Evolutionary conservation across 2,113 vertebrate genomes (phyloP).

Genomic region (Aviceda subcristata): DNA sequence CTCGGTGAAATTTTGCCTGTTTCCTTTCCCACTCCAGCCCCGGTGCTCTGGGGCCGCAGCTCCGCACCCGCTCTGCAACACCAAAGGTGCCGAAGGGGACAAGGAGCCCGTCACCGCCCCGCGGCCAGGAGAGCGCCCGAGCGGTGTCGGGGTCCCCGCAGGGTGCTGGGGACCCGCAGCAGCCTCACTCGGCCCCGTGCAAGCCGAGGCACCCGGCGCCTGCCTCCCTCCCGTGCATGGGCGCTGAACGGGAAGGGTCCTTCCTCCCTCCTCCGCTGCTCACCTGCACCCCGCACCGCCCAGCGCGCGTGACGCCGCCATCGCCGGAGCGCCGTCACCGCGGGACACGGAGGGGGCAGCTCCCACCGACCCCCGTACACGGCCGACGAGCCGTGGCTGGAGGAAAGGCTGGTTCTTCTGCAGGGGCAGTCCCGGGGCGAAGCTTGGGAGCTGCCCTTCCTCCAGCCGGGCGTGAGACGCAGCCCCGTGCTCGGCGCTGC

Average conservation of each 20-base stretch:
- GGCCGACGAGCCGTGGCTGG: rapidly evolving
- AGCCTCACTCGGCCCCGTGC: not conserved
- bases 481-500: not conserved
- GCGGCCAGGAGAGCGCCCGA: rapidly evolving
- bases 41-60: rapidly evolving
- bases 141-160: rapidly evolving
- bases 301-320: rapidly evolving
- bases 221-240: rapidly evolving
- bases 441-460: not conserved
- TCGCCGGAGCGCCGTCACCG: not conserved
- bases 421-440: not conserved
- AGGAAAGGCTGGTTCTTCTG: not conserved
- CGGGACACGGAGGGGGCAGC: not conserved
- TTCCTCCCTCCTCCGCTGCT: not conserved
- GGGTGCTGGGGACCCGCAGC: not conserved
- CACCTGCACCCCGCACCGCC: not conserved
- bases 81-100: rapidly evolving
- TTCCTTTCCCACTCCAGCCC: not conserved
- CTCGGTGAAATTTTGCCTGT: rapidly evolving
- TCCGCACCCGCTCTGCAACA: not conserved
- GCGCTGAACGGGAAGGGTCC: not conserved
- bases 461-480: rapidly evolving
- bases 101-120: rapidly evolving
- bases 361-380: rapidly evolving
- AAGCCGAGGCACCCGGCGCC: not conserved